These are phyloP conservation scores for Geopemphigus sp. DNA, from an alignment of 1,140 invertebrate species.

Conservation along the genomic window DNA sequence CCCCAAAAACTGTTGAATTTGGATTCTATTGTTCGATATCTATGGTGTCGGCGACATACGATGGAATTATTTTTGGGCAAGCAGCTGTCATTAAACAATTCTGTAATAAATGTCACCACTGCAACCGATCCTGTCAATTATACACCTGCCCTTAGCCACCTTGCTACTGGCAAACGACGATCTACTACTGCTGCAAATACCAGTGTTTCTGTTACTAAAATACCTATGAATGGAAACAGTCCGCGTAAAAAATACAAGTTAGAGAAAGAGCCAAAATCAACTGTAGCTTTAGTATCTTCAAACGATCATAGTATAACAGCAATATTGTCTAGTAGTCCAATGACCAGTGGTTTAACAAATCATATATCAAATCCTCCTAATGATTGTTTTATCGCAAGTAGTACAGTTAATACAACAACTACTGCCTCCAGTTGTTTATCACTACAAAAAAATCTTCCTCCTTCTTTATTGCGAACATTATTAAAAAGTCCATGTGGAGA, in stretches of 20 bases:
- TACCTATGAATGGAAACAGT: not conserved
- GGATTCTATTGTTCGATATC: not conserved
- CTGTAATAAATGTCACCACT: not conserved
- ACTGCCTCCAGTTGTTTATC: not conserved
- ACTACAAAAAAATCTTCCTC: not conserved
- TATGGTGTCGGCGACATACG: conserved; percentile 17
- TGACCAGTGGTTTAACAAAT: too few relatives aligned
- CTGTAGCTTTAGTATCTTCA: not conserved
- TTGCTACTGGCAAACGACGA: not conserved
- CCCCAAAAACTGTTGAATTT: not conserved
- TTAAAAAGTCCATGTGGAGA: not conserved
- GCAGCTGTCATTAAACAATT: not conserved
- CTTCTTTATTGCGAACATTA: conserved; percentile 8
- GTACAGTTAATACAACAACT: not conserved
- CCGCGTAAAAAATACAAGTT: conserved; percentile 19
- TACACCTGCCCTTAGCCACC: not conserved
- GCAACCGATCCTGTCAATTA: not conserved
- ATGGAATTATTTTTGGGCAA: not conserved
- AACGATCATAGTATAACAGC: conserved; percentile 31
- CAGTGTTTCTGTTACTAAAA: not conserved
- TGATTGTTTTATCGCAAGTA: too few relatives aligned
- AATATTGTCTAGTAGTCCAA: conserved; percentile 7
- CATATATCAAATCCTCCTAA: too few relatives aligned
- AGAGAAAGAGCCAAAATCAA: not conserved
- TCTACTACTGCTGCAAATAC: not conserved